These are phyloP conservation scores for Eilema depressum DNA, from an alignment of 2,888 invertebrate species.

Conservation along the genomic window DNA sequence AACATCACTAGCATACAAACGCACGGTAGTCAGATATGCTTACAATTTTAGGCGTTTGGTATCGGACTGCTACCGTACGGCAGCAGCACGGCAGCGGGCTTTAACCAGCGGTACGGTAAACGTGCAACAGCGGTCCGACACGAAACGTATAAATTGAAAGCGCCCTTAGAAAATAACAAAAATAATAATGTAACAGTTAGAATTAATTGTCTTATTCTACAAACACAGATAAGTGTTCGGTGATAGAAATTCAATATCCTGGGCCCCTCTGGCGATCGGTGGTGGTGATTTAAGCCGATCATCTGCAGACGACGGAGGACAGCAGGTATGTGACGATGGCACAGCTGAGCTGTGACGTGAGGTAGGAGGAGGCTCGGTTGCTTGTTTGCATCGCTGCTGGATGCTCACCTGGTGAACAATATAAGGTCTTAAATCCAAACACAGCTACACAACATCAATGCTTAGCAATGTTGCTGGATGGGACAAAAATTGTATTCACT, in stretches of 20 bases:
- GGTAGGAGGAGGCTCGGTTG: conserved; percentile 83
- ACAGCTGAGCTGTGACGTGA: conserved; percentile 82
- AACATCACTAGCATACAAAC: no score
- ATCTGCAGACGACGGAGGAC: conserved; percentile 81
- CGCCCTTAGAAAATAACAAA: conserved; percentile 1
- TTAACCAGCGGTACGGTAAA: no score
- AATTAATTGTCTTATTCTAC: conserved; percentile 3
- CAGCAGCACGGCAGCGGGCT: no score
- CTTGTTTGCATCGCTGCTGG: conserved; percentile 95
- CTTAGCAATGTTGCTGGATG: no score
- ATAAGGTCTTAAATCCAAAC: neutral
- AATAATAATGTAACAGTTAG: conserved; percentile 1
- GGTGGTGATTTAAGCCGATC: conserved; percentile 67
- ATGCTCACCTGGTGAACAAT: conserved; percentile 89
- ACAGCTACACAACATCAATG: no score
- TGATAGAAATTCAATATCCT: conserved; percentile 18
- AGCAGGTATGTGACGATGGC: conserved; percentile 79
- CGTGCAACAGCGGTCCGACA: no score
- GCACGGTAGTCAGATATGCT: no score
- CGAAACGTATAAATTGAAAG: no score
- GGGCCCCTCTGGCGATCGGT: conserved; percentile 21
- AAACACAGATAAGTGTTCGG: conserved; percentile 23
- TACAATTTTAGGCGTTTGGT: no score
- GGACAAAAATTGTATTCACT: no score
- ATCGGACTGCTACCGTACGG: no score